Percentiles rank a stretch among this genome's conserved stretches.
phyloP scores from a whole-genome alignment of 2,113 vertebrate genomes.

The Cyprinodon tularosa region DNA sequence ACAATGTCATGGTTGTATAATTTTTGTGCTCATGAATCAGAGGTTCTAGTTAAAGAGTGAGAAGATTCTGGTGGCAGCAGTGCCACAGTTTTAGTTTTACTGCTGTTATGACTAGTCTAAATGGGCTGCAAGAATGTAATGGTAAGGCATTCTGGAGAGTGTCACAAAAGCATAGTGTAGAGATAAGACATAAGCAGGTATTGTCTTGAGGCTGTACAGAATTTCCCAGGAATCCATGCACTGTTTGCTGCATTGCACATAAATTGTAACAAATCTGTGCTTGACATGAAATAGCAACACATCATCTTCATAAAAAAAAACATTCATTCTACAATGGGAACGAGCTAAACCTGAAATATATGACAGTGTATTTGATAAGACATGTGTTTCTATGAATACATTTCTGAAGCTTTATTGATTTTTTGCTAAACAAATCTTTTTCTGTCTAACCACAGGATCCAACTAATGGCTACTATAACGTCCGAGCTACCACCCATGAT shows the following conservation, averaged over 20 bases:
- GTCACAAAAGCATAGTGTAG: too few species aligned
- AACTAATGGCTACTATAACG: conserved; percentile 97
- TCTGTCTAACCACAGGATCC: conserved; percentile 83
- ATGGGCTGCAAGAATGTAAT: too few species aligned
- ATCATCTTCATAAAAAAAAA: not conserved
- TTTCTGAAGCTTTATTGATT: not conserved
- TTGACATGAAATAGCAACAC: conserved; percentile 10
- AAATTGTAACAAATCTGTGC: not conserved
- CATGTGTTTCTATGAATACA: not conserved
- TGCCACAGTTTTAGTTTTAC: too few species aligned
- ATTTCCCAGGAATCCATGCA: not conserved
- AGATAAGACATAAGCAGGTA: too few species aligned
- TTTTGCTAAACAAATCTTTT: not conserved
- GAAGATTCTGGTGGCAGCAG: too few species aligned
- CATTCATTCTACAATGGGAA: not conserved
- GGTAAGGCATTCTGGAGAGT: too few species aligned
- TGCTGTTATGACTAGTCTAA: too few species aligned
- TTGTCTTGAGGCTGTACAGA: too few species aligned
- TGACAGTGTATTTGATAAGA: not conserved
- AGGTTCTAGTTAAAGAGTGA: too few species aligned
- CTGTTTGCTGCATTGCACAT: not conserved
- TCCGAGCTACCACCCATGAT: conserved; percentile 88
- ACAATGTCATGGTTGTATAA: too few species aligned
- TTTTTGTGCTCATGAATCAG: too few species aligned
- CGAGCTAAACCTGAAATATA: too few species aligned